Evolutionary conservation across 1,140 invertebrate species (phyloP).

Genomic region (Drosophila pectinifera): DNA sequence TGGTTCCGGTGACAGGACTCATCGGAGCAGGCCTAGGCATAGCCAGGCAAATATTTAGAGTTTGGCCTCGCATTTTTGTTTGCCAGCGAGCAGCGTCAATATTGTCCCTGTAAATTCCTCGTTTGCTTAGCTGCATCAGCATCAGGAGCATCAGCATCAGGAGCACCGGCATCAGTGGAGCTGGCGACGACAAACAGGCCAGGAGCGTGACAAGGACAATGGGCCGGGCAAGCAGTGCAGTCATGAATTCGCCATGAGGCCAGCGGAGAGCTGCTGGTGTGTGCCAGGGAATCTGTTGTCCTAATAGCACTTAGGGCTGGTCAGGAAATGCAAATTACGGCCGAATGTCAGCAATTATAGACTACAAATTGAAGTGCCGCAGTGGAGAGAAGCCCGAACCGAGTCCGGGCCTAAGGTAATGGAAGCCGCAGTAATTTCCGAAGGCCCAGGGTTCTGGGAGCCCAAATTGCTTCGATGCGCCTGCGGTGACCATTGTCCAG

Average conservation of each 20-base stretch:
- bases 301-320: conserved; percentile 45
- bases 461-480: conserved; percentile 26
- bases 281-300: conserved; percentile 34
- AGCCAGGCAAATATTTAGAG: conserved; percentile 27
- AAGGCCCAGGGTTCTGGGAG: conserved; percentile 8
- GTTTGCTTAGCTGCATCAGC: conserved; percentile 24
- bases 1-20: conserved; percentile 1
- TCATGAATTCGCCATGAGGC: conserved; percentile 68
- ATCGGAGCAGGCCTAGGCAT: neutral
- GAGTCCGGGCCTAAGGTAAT: conserved; percentile 15
- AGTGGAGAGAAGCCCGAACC: neutral
- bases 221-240: conserved; percentile 36
- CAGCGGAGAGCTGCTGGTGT: neutral
- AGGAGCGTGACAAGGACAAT: conserved; percentile 58
- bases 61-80: conserved; percentile 30
- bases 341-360: conserved; percentile 33
- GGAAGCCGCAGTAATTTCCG: conserved; percentile 25
- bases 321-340: conserved; percentile 45
- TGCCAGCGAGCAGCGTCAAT: conserved; percentile 41
- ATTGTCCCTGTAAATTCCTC: conserved; percentile 48
- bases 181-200: conserved; percentile 25
- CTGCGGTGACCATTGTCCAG: conserved; percentile 31
- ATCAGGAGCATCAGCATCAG: conserved; percentile 6
- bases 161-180: conserved; percentile 3
- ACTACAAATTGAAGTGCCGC: conserved; percentile 21